These are phyloP conservation scores for Capreolus pygargus DNA, from an alignment of 2,113 vertebrate genomes.

Conservation along the genomic window DNA sequence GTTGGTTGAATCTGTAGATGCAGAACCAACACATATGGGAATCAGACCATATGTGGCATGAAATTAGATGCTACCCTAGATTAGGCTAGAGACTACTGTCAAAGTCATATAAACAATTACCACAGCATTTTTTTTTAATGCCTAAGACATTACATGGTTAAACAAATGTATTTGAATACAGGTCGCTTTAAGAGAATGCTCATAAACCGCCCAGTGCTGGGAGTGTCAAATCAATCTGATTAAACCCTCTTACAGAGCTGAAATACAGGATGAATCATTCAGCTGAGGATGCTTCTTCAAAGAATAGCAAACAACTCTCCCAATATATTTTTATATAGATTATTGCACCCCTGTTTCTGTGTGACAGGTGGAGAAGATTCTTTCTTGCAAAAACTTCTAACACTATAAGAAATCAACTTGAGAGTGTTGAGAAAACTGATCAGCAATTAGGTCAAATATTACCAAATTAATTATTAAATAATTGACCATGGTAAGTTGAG, in stretches of 20 bases:
- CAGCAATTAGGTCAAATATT: neutral
- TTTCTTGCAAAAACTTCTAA: neutral
- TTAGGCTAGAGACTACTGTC: neutral
- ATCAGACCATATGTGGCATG: neutral
- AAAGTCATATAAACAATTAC: neutral
- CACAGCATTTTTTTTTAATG: neutral
- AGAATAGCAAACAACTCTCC: neutral
- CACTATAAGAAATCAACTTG: neutral
- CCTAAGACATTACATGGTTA: neutral
- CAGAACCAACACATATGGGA: neutral
- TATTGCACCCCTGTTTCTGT: neutral
- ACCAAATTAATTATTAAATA: neutral
- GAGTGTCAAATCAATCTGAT: neutral
- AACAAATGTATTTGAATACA: neutral
- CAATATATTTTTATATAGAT: neutral
- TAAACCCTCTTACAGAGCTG: neutral
- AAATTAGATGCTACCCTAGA: neutral
- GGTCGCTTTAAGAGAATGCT: neutral
- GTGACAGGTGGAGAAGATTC: neutral
- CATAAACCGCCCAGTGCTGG: neutral
- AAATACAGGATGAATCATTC: neutral
- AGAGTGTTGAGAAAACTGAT: neutral
- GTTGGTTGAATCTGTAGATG: neutral
- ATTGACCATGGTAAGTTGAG: neutral
- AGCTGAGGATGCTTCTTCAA: neutral